Percentiles rank a stretch among this genome's conserved stretches.
phyloP scores from a whole-genome alignment of 2,113 vertebrate genomes.

The Neodon shergylaensis region DNA sequence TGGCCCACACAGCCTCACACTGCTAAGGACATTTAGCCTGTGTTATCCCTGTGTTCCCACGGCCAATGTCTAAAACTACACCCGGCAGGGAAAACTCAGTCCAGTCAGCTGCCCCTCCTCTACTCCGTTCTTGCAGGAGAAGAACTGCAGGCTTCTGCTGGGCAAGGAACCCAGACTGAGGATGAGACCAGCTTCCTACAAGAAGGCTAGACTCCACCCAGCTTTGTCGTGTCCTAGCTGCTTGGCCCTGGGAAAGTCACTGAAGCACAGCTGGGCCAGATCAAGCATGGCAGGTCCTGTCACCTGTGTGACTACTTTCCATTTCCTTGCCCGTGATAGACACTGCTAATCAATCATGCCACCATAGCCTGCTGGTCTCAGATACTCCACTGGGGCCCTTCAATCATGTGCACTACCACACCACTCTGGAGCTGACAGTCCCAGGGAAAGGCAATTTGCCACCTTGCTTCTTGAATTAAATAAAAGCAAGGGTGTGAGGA shows the following conservation, averaged over 20 bases:
- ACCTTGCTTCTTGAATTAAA: neutral
- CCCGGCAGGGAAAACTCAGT: neutral
- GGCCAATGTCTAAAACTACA: neutral
- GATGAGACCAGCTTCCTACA: neutral
- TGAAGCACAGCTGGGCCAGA: neutral
- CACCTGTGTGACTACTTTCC: neutral
- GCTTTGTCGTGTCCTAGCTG: neutral
- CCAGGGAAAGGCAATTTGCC: neutral
- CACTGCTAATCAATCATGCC: constrained; percentile 5
- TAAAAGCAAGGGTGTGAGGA: neutral
- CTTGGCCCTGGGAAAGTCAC: neutral
- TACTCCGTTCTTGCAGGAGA: neutral
- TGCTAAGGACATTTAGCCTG: neutral
- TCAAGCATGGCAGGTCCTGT: neutral
- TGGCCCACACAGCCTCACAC: too few relatives aligned
- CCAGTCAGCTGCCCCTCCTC: neutral
- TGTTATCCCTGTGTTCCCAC: neutral
- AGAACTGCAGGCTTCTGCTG: neutral
- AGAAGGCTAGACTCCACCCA: neutral
- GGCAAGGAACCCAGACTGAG: neutral
- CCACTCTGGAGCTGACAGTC: neutral
- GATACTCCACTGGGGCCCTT: neutral
- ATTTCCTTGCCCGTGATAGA: neutral
- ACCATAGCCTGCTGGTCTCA: neutral
- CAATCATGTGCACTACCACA: neutral